A percentile compares a stretch with the other conserved stretches of the same genome.
Evolutionary conservation across 2,797 vertebrate genomes (phyloP).

Genomic region (Eleutherodactylus coqui): DNA sequence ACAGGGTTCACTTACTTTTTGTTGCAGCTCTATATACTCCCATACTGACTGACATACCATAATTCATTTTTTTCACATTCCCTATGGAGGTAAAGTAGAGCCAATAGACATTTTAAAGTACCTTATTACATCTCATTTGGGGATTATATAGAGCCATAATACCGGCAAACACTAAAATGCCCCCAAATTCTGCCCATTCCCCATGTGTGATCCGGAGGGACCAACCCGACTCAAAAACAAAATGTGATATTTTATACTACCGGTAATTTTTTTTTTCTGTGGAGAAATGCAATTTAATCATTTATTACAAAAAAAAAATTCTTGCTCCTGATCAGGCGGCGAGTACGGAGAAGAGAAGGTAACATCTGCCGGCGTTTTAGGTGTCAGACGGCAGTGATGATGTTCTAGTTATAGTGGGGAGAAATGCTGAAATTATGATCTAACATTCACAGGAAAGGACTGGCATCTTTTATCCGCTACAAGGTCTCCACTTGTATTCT

Average conservation of each 20-base stretch:
- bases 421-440: conserved; percentile 35
- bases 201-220: no score
- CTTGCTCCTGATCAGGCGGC: no score
- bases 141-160: no score
- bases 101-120: no score
- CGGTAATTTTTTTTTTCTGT: neutral
- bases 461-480: conserved; percentile 50
- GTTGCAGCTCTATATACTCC: no score
- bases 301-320: conserved; percentile 21
- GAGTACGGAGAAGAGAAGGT: conserved; percentile 66
- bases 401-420: conserved; percentile 66
- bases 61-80: no score
- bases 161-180: no score
- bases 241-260: neutral
- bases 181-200: no score
- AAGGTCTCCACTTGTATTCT: conserved; percentile 75
- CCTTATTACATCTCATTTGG: no score
- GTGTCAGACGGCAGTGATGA: conserved; percentile 67
- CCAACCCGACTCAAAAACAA: neutral
- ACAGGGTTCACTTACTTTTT: no score
- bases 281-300: neutral
- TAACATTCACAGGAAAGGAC: conserved; percentile 64
- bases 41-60: no score
- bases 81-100: no score
- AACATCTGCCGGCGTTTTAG: conserved; percentile 66